A percentile compares a stretch with the other conserved stretches of the same genome.
These are phyloP conservation scores for Dolomedes plantarius DNA, from an alignment of 2,888 invertebrate genomes.

Conservation along the genomic window DNA sequence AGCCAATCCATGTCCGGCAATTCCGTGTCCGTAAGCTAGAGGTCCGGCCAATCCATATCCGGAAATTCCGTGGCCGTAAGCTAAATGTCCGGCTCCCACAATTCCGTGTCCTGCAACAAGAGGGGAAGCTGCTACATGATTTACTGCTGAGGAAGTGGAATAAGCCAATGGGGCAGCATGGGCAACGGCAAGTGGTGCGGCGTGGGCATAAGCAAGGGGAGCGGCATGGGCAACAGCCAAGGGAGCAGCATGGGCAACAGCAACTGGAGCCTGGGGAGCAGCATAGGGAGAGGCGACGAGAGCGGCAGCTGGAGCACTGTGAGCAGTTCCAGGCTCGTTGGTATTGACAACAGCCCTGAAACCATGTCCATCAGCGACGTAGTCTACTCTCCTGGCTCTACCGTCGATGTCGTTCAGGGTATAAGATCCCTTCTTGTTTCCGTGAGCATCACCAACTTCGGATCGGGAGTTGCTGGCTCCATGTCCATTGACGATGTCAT, in stretches of 20 bases:
- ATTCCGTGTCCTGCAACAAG: too few species aligned
- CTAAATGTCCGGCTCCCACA: not conserved
- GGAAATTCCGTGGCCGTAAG: not conserved
- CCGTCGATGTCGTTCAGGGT: conserved; percentile 69
- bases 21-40: not conserved
- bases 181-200: not conserved
- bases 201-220: not conserved
- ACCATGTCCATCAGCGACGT: conserved; percentile 58
- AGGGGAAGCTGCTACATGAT: too few species aligned
- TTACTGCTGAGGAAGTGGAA: too few species aligned
- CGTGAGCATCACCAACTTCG: conserved; percentile 70
- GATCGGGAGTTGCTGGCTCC: conserved; percentile 69
- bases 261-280: conserved; percentile 11
- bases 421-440: conserved; percentile 70
- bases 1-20: conserved; percentile 14
- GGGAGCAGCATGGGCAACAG: conserved; percentile 19
- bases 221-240: not conserved
- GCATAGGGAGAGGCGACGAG: conserved; percentile 22
- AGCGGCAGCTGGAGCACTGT: conserved; percentile 29
- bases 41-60: not conserved
- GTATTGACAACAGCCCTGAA: conserved; percentile 57
- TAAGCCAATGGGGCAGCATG: too few species aligned
- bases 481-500: conserved; percentile 63
- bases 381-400: conserved; percentile 62
- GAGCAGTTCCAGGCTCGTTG: conserved; percentile 44